phyloP scores from a whole-genome alignment of 1,140 invertebrate genomes.

The Cotesia typhae region DNA sequence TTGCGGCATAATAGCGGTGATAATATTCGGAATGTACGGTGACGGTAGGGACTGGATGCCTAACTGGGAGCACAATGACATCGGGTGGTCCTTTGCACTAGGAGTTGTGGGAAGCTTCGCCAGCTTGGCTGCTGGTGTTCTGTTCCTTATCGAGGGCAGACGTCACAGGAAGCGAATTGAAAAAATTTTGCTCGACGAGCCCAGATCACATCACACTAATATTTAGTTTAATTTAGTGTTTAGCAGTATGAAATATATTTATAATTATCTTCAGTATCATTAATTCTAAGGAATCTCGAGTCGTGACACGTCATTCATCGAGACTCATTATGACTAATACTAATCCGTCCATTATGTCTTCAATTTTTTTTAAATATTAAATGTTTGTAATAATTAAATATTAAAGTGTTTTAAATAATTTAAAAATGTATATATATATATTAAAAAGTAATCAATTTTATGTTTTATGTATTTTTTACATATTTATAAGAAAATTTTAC shows the following conservation, averaged over 20 bases:
- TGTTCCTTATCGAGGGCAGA: slow-evolving; percentile 84
- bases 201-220: slow-evolving; percentile 56
- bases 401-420: too few relatives aligned
- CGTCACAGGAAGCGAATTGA: slow-evolving; percentile 76
- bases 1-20: slow-evolving; percentile 77
- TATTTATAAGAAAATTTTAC: too few relatives aligned
- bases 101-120: slow-evolving; percentile 81
- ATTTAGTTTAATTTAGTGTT: slow-evolving; percentile 47
- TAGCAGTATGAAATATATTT: too few relatives aligned
- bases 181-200: slow-evolving; percentile 67
- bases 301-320: background rate
- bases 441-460: too few relatives aligned
- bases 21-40: slow-evolving; percentile 87
- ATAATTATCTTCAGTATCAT: too few relatives aligned
- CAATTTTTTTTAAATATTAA: too few relatives aligned
- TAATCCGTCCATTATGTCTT: too few relatives aligned
- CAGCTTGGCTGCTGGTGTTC: slow-evolving; percentile 76
- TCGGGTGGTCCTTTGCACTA: slow-evolving; percentile 94
- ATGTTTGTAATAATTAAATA: too few relatives aligned
- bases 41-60: slow-evolving; percentile 96
- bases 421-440: too few relatives aligned
- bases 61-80: slow-evolving; percentile 92
- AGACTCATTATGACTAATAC: background rate
- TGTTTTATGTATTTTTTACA: too few relatives aligned
- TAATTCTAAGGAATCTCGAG: too few relatives aligned